Percentiles rank a stretch among this genome's conserved stretches.
Conservation (phyloP, 2,888 invertebrate species). For the Monoplex corrugatus region DNA sequence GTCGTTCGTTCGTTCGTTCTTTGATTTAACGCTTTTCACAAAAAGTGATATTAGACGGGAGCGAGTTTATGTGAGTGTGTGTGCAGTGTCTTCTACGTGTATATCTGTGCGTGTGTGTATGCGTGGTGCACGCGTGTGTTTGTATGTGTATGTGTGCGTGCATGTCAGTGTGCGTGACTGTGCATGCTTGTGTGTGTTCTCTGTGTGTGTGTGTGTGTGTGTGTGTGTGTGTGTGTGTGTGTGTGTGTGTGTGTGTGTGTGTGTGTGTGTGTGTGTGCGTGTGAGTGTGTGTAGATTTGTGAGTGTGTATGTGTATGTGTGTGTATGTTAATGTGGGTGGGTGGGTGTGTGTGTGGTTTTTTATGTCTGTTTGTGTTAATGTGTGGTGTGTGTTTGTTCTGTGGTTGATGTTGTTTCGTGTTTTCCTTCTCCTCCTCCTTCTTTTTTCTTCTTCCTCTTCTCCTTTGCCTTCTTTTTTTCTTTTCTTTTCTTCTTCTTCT, state of each 20-base stretch:
- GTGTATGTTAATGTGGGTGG: neutral
- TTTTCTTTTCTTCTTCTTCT: too few relatives aligned
- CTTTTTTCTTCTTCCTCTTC: neutral
- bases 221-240: constrained; percentile 22
- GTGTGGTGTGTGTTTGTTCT: neutral
- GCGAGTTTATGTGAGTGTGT: too few relatives aligned
- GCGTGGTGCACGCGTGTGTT: constrained; percentile 6
- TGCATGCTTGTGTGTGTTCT: neutral
- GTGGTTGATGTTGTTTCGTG: neutral
- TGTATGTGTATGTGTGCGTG: constrained; percentile 16
- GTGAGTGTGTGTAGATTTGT: neutral
- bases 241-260: constrained; percentile 25
- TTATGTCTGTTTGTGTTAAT: neutral
- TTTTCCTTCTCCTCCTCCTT: too few relatives aligned
- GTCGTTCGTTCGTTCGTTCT: too few relatives aligned
- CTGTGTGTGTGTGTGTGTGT: neutral
- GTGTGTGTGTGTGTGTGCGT: constrained; percentile 26
- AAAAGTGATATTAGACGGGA: too few relatives aligned
- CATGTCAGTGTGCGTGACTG: neutral
- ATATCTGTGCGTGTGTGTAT: neutral
- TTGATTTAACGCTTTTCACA: too few relatives aligned
- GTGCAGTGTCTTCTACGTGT: too few relatives aligned
- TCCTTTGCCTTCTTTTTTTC: too few relatives aligned
- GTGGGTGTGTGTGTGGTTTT: neutral
- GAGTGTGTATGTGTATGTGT: neutral